Evolutionary conservation across 2,113 vertebrate species (phyloP).

Genomic region (Pantherophis guttatus): DNA sequence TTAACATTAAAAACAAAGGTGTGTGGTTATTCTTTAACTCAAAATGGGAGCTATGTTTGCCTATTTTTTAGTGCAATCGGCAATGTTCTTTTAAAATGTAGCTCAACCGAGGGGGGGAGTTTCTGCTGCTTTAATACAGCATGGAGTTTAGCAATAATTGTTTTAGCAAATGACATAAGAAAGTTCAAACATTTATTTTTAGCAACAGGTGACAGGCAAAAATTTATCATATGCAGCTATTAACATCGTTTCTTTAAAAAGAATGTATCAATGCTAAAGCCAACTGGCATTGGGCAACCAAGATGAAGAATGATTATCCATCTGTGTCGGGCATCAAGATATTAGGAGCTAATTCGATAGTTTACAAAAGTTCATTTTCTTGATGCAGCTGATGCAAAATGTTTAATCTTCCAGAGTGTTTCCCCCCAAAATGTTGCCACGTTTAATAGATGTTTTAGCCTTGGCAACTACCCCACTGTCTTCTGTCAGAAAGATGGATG

Average conservation of each 20-base stretch:
- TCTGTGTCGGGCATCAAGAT: background rate
- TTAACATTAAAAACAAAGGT: background rate
- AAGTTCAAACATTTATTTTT: background rate
- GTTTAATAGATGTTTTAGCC: conserved; percentile 35
- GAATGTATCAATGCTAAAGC: background rate
- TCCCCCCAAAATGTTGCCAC: conserved; percentile 35
- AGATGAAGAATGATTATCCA: background rate
- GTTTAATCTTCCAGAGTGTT: conserved; percentile 42
- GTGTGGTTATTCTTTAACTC: background rate
- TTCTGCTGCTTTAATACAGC: background rate
- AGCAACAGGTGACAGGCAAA: background rate
- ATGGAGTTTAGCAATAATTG: background rate
- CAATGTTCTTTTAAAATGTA: background rate
- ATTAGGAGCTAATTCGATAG: background rate
- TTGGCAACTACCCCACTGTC: conserved; percentile 30
- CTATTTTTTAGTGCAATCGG: background rate
- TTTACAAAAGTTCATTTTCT: conserved; percentile 32
- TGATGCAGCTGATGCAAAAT: conserved; percentile 43
- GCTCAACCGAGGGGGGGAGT: background rate
- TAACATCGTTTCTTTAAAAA: background rate
- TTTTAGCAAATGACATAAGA: background rate
- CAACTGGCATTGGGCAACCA: background rate
- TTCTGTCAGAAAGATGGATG: conserved; percentile 53
- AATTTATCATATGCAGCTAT: background rate
- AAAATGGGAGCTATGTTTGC: background rate